Evolutionary conservation across 2,113 vertebrate genomes (phyloP), one percentile per base, ranked within the genome.

Genomic region (Vulpes vulpes): DNA sequence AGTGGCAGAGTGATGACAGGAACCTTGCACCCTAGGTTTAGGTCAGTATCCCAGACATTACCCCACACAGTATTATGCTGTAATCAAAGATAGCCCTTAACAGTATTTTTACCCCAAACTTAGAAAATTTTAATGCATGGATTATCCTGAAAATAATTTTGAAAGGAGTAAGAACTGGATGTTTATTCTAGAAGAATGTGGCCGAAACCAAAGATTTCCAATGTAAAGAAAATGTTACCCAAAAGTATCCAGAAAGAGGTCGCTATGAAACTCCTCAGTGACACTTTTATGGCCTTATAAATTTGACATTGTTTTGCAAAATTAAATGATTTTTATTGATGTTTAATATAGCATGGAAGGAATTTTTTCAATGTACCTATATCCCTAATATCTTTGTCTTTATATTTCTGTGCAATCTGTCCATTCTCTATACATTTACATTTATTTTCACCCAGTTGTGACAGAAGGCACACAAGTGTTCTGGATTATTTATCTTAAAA

Each of bases 231-330:
- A 96, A 92, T 59, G 57, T 64, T 76, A 62, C 32, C n/a, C 43
- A 32, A 76, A 86, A 35, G 16, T 35, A 3, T 85, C 49, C n/a
- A 65, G 43, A 57, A 65, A 88, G 81, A 82, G 65, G 8, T 74
- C 73, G 73, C 74, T 73, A 27, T 49, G 78, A 82, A 59, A 20
- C n/a, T 38, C 23, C 15, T 81, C 38, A 69, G 35, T 60, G 64
- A 62, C 9, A 22, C 2, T 79, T 25, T 43, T 38, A 11, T 15
- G 38, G 2, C 79, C 38, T 95, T 90, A 35, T 55, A n/a, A 73
- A 71, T 92, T 57, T 95, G 30, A 62, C 32, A 25, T 27, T 97
- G 92, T 84, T 51, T 64, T 74, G 7, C 1, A 88, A 97, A 81
- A 89, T 57, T 5, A 69, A 84, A 78, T 81, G 32, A 71, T 38